These are phyloP conservation scores for Drosophila pseudoobscura DNA, from an alignment of 1,140 invertebrate genomes.

Conservation along the genomic window DNA sequence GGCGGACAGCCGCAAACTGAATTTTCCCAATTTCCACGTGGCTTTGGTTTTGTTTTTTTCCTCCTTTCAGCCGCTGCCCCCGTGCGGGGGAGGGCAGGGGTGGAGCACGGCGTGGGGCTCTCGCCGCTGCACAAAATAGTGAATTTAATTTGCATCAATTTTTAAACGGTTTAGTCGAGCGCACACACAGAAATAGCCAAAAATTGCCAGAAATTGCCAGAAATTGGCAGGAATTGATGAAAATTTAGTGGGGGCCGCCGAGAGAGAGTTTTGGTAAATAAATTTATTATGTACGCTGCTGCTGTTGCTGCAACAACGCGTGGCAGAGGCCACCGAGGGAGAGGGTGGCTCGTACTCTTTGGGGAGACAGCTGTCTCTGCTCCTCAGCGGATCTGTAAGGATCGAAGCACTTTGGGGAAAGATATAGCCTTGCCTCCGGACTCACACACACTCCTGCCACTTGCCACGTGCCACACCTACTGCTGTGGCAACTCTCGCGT, in stretches of 20 bases:
- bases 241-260: conserved; percentile 8
- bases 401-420: too few species aligned
- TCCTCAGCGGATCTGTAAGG: too few species aligned
- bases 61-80: not conserved
- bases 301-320: conserved; percentile 7
- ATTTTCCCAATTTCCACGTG: conserved; percentile 37
- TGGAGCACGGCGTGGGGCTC: not conserved
- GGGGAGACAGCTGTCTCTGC: too few species aligned
- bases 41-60: conserved; percentile 18
- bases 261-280: conserved; percentile 29
- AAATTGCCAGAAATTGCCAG: conserved; percentile 13
- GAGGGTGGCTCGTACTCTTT: too few species aligned
- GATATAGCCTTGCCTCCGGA: not conserved
- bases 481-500: too few species aligned
- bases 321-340: not conserved
- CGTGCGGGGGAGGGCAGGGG: too few species aligned
- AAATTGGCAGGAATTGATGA: conserved; percentile 49
- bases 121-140: conserved; percentile 33
- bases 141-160: conserved; percentile 51
- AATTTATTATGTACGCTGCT: conserved; percentile 30
- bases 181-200: conserved; percentile 33
- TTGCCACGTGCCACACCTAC: too few species aligned
- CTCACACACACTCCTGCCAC: not conserved
- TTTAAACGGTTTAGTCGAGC: conserved; percentile 46
- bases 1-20: conserved; percentile 39